These are phyloP conservation scores for Paraescarpia echinospica DNA, from an alignment of 1,140 invertebrate genomes.

Conservation along the genomic window DNA sequence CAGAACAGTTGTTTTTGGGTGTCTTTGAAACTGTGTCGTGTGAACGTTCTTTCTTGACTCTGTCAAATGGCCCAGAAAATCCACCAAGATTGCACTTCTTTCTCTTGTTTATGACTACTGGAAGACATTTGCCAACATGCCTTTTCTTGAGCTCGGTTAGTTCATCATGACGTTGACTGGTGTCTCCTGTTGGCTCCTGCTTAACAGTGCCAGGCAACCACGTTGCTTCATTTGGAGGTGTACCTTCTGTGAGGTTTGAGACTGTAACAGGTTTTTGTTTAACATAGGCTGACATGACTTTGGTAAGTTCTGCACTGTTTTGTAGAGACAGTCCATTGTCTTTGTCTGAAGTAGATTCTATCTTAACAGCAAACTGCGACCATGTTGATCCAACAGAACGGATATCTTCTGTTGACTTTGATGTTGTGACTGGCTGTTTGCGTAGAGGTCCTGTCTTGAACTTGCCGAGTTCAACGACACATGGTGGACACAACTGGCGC, in stretches of 20 bases:
- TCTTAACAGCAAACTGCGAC: background rate
- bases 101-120: background rate
- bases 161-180: too few species aligned
- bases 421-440: background rate
- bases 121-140: background rate
- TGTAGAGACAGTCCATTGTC: conserved; percentile 15
- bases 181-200: background rate
- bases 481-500: too few species aligned
- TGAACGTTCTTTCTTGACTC: background rate
- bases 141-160: too few species aligned
- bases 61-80: background rate
- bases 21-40: background rate
- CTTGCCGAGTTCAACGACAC: too few species aligned
- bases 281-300: background rate
- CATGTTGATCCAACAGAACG: background rate
- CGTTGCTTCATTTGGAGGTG: background rate
- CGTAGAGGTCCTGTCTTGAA: background rate
- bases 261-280: too few species aligned
- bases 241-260: background rate
- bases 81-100: background rate
- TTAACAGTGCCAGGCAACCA: background rate
- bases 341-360: background rate
- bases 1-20: too few species aligned
- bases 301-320: background rate
- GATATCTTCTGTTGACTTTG: background rate